Evolutionary conservation across 2,113 vertebrate genomes (phyloP).

Genomic region (human): GRCh38 chr20:55976001-55976500

Average conservation of each 20-base stretch:
- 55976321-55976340: too few relatives aligned
- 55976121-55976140: rapidly evolving
- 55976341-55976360: too few relatives aligned
- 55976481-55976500: neutral
- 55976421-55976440: rapidly evolving
- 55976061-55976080: too few relatives aligned
- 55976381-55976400: neutral
- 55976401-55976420: neutral
- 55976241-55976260: neutral
- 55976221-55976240: too few relatives aligned
- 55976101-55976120: rapidly evolving
- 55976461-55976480: neutral
- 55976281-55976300: neutral
- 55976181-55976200: neutral
- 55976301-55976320: neutral
- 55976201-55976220: rapidly evolving
- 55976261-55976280: too few relatives aligned
- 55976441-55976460: neutral
- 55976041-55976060: rapidly evolving
- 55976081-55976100: neutral
- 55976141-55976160: neutral
- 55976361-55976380: neutral
- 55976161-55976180: neutral
- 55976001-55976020: neutral
- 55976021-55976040: neutral